Evolutionary conservation across 2,888 invertebrate genomes (phyloP).

Genomic region (Apoda limacodes): DNA sequence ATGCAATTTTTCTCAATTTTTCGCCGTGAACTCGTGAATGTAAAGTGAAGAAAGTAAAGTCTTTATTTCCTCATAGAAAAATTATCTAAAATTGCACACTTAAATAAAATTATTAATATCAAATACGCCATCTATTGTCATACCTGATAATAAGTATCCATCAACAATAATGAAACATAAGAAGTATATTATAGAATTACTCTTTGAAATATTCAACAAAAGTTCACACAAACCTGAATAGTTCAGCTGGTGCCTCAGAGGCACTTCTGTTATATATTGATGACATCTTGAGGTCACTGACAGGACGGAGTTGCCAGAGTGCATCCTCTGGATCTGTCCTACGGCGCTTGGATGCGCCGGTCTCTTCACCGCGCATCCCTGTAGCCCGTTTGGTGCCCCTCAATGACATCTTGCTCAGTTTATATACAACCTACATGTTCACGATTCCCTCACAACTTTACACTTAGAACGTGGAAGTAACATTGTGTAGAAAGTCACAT

Average conservation of each 20-base stretch:
- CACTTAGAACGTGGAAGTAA: constrained; percentile 62
- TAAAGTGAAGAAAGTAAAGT: too few relatives aligned
- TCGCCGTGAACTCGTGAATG: too few relatives aligned
- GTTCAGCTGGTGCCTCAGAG: constrained; percentile 87
- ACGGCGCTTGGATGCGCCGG: constrained; percentile 57
- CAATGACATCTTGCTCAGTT: constrained; percentile 52
- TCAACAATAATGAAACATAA: neutral
- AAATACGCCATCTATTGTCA: too few relatives aligned
- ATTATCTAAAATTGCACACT: too few relatives aligned
- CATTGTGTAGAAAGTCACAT: constrained; percentile 64
- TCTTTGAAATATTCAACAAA: constrained; percentile 18
- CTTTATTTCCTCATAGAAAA: too few relatives aligned
- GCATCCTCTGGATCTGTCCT: constrained; percentile 57
- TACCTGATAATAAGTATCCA: too few relatives aligned
- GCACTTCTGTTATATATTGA: constrained; percentile 88
- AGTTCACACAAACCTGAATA: constrained; percentile 71
- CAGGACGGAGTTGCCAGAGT: constrained; percentile 84
- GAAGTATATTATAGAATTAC: constrained; percentile 1
- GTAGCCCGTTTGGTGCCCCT: constrained; percentile 61
- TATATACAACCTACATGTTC: constrained; percentile 63
- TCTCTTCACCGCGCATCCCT: constrained; percentile 53
- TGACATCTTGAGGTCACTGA: constrained; percentile 88
- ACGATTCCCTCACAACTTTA: constrained; percentile 52
- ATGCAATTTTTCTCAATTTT: too few relatives aligned
- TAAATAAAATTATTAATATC: too few relatives aligned